Conservation (phyloP, 2,113 vertebrate genomes). For the Lepidiolamprologus cunningtoni region DNA sequence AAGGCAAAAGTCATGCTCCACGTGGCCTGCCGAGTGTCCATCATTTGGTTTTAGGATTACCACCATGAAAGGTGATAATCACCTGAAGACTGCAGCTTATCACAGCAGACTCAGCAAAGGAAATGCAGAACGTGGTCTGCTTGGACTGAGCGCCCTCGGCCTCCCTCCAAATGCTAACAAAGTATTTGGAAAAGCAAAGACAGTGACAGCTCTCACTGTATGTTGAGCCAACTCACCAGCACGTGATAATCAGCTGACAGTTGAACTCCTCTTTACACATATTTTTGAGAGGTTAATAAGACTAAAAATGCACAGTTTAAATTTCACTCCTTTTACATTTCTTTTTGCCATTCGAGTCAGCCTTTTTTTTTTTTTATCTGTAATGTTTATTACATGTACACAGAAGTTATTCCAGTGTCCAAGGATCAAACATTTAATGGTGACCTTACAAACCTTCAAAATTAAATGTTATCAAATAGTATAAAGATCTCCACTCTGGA, state of each 20-base stretch:
- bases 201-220: fast-evolving
- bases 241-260: neutral
- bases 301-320: too few relatives aligned
- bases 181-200: neutral
- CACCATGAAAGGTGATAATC: neutral
- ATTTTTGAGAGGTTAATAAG: too few relatives aligned
- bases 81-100: neutral
- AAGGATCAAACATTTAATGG: neutral
- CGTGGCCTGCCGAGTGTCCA: neutral
- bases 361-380: too few relatives aligned
- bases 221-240: neutral
- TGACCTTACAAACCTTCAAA: neutral
- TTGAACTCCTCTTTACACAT: neutral
- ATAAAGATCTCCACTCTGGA: neutral
- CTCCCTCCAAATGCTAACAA: neutral
- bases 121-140: neutral
- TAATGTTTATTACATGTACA: neutral
- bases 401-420: neutral
- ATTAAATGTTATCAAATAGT: neutral
- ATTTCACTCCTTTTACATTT: too few relatives aligned
- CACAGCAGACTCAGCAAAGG: neutral
- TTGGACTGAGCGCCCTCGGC: neutral
- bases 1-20: neutral
- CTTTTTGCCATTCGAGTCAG: too few relatives aligned
- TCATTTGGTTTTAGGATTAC: neutral